These are phyloP conservation scores for Caenorhabditis inopinata DNA, from an alignment of 1,140 invertebrate genomes.

Conservation along the genomic window DNA sequence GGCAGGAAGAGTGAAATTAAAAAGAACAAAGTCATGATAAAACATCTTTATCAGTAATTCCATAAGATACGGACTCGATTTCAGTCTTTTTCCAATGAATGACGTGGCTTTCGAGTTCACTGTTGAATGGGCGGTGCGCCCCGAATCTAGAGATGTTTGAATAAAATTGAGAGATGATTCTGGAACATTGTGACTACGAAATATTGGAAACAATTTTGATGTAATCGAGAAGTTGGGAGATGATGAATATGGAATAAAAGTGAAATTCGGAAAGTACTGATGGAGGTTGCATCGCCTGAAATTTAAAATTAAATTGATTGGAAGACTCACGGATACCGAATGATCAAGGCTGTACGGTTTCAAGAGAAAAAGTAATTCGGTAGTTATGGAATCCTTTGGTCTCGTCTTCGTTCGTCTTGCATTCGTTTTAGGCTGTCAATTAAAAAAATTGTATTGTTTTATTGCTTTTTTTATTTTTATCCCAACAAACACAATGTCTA, in stretches of 20 bases:
- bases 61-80: slow-evolving; percentile 48
- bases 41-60: slow-evolving; percentile 54
- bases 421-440: too few species aligned
- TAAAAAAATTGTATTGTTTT: too few species aligned
- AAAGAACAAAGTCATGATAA: slow-evolving; percentile 49
- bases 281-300: slow-evolving; percentile 51
- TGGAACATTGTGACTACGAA: too few species aligned
- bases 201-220: slow-evolving; percentile 34
- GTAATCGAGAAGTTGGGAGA: slow-evolving; percentile 34
- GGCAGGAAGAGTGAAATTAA: slow-evolving; percentile 48
- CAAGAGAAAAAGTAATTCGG: too few species aligned
- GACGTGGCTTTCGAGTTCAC: slow-evolving; percentile 47
- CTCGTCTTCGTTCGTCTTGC: too few species aligned
- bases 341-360: too few species aligned
- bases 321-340: too few species aligned
- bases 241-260: slow-evolving; percentile 43
- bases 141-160: neutral
- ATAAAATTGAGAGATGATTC: slow-evolving; percentile 43
- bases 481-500: too few species aligned
- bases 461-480: too few species aligned
- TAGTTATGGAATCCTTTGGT: too few species aligned
- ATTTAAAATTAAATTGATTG: neutral
- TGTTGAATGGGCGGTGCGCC: slow-evolving; percentile 46
- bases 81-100: slow-evolving; percentile 48
- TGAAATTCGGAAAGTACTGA: slow-evolving; percentile 30